Percentiles rank a stretch among this genome's conserved stretches.
These are phyloP conservation scores for Chymomyza amoena DNA, from an alignment of 2,888 invertebrate genomes.

Conservation along the genomic window DNA sequence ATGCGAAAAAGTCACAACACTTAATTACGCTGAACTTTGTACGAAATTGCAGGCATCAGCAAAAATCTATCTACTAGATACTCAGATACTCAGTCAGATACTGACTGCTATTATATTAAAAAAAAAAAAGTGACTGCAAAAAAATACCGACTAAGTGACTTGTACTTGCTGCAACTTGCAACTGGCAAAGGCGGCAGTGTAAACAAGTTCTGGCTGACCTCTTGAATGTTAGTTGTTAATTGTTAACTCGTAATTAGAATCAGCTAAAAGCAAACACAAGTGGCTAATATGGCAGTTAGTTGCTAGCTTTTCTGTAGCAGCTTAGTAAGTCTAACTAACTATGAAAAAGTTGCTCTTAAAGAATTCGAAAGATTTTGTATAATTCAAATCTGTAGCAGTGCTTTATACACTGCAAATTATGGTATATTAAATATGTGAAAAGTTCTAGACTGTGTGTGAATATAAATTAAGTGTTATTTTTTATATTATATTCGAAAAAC, in stretches of 20 bases:
- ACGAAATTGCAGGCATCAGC: constrained; percentile 36
- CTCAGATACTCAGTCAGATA: too few species aligned
- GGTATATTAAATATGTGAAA: too few species aligned
- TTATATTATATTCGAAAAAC: too few species aligned
- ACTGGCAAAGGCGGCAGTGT: neutral
- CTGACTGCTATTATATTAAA: neutral
- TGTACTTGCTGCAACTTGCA: neutral
- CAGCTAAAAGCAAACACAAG: neutral
- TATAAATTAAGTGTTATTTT: too few species aligned
- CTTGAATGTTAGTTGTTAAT: neutral
- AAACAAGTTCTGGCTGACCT: constrained; percentile 1
- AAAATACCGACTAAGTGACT: neutral
- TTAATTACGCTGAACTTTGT: constrained; percentile 63
- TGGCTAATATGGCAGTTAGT: neutral
- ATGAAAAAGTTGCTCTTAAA: neutral
- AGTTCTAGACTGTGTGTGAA: too few species aligned
- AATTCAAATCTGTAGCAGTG: too few species aligned
- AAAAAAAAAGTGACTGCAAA: neutral
- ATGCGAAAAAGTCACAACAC: constrained; percentile 48
- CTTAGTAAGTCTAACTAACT: neutral
- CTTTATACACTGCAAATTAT: too few species aligned
- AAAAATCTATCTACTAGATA: neutral
- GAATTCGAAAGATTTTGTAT: too few species aligned
- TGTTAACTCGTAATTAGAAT: neutral
- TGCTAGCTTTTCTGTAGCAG: neutral